Base-by-base conservation (phyloP, 2,113 vertebrate species). In the Nothobranchius furzeri region DNA sequence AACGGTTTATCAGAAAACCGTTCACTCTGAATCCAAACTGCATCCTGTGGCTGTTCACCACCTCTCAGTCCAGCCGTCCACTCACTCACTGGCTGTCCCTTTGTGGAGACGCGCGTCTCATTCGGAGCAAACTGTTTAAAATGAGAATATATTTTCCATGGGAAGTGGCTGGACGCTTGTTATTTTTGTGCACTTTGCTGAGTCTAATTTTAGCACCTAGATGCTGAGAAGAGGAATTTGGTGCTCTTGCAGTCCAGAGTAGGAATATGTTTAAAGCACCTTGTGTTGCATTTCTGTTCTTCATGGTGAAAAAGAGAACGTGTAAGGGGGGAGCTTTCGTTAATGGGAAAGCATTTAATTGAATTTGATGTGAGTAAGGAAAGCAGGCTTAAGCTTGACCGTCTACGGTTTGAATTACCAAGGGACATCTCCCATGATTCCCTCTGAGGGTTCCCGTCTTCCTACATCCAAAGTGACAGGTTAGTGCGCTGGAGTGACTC, bases 141-240 rank as follows among this genome's bases (percentile, higher is more conserved):
- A 9, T 81, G 46, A 53, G 48, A 42, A 43, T 60, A 20, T 64
- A 65, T 69, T 76, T 82, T 85, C 70, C 70, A 57, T 47, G 36
- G 24, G 12, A 24, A 66, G 20, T 35, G 35, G 36, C 68, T 45
- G 66, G 60, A 68, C 35, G 15, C 51, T 58, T 67, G 63, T 71
- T 74, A 60, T 70, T 76, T 60, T 77, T 72, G 12, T 24, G 53
- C 73, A 60, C 30, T 76, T 59, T 51, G 57, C 66, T 37, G 64
- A 30, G 52, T 62, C 69, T 77, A 56, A 68, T 68, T 83, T 81
- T 79, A 81, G 69, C 54, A 68, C 24, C 73, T 72, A 9, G 24
- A 48, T 55, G 46, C 60, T 15, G 37, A 65, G 66, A 75, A 59
- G 6, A 43, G n/a, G 55, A 60, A 3, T 42, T 64, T 61, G 55